A percentile compares a stretch with the other conserved stretches of the same genome.
phyloP scores from a whole-genome alignment of 2,888 invertebrate genomes.

The Spilosoma lubricipeda region DNA sequence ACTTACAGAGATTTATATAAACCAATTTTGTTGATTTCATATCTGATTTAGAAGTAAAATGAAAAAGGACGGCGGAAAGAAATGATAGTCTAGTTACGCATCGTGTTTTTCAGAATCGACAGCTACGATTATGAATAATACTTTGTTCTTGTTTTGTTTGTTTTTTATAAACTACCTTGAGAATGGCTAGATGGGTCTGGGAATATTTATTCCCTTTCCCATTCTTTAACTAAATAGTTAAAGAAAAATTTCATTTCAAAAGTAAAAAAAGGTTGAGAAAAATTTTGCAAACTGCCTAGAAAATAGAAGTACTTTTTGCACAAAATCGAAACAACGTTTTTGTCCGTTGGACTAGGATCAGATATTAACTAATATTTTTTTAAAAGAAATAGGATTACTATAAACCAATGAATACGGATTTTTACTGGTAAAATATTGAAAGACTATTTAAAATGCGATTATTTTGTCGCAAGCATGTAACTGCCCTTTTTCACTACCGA shows the following conservation, averaged over 20 bases:
- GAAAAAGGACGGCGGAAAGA: neutral
- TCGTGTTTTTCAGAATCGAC: neutral
- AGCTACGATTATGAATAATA: neutral
- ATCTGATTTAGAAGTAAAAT: neutral
- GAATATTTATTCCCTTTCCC: too few species aligned
- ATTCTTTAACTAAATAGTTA: too few species aligned
- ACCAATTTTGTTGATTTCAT: neutral
- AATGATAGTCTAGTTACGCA: neutral
- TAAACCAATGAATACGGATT: too few species aligned
- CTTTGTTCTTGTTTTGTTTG: neutral
- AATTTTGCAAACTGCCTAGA: neutral
- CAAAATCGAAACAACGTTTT: neutral
- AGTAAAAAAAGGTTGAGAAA: neutral
- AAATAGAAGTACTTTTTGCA: neutral
- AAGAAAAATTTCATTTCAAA: neutral
- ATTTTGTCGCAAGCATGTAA: constrained; percentile 28
- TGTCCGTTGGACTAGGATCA: too few species aligned
- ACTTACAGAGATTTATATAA: neutral
- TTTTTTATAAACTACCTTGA: neutral
- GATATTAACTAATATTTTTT: neutral
- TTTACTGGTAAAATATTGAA: neutral
- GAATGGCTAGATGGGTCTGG: neutral
- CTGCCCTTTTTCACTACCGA: constrained; percentile 35
- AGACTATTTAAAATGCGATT: neutral
- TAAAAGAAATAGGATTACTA: neutral